These are phyloP conservation scores for Lates japonicus DNA, from an alignment of 2,797 vertebrate genomes.

Conservation along the genomic window DNA sequence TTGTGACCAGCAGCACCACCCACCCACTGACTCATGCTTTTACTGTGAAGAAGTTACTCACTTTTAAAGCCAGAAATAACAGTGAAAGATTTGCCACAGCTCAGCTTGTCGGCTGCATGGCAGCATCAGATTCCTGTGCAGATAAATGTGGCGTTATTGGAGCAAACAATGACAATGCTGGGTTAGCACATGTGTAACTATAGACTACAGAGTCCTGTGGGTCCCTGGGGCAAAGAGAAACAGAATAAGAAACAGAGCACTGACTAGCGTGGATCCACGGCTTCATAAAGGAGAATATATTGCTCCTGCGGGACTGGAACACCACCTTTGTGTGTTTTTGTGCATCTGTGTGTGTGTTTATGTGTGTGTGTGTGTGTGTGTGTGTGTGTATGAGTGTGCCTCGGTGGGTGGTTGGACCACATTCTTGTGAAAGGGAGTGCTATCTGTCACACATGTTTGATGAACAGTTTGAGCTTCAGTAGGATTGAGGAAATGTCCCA, in stretches of 20 bases:
- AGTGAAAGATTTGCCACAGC: not conserved
- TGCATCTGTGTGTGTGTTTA: slow-evolving; percentile 12
- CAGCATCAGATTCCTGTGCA: slow-evolving; percentile 46
- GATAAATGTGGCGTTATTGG: slow-evolving; percentile 41
- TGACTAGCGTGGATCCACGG: slow-evolving; percentile 33
- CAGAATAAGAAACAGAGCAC: slow-evolving; percentile 26
- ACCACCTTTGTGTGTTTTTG: slow-evolving; percentile 49
- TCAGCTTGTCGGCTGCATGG: slow-evolving; percentile 20
- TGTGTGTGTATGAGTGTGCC: slow-evolving; percentile 16
- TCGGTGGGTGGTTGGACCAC: slow-evolving; percentile 73
- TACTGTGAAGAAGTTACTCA: slow-evolving; percentile 3
- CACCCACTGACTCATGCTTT: not conserved
- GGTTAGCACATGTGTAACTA: slow-evolving; percentile 52
- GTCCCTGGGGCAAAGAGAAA: slow-evolving; percentile 47
- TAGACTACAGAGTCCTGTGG: slow-evolving; percentile 33
- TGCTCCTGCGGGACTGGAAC: slow-evolving; percentile 58
- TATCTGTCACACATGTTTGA: slow-evolving; percentile 74
- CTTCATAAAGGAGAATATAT: slow-evolving; percentile 63
- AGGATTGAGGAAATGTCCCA: slow-evolving; percentile 72
- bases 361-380: slow-evolving; percentile 21
- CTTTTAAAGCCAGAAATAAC: slow-evolving; percentile 37
- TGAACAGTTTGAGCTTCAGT: slow-evolving; percentile 69
- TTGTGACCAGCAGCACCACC: slow-evolving; percentile 2
- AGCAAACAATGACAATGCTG: slow-evolving; percentile 40
- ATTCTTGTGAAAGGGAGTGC: slow-evolving; percentile 82